Percentiles rank a stretch among this genome's conserved stretches.
Conservation (phyloP, 2,888 invertebrate species). For the Boloria euphrosyne region DNA sequence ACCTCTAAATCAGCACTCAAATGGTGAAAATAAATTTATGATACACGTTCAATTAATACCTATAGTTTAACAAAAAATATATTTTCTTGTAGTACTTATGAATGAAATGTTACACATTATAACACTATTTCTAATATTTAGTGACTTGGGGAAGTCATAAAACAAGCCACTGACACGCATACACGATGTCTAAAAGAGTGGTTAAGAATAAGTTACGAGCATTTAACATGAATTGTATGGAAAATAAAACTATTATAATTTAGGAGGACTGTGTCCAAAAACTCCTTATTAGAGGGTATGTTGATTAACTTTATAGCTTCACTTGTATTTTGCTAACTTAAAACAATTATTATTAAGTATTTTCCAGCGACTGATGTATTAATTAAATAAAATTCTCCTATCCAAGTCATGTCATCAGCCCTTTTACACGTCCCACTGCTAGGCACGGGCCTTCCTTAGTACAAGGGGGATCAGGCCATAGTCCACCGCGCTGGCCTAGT, state of each 20-base stretch:
- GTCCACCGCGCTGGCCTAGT: too few species aligned
- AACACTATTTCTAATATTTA: conserved; percentile 34
- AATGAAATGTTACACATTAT: conserved; percentile 29
- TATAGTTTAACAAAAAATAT: conserved; percentile 6
- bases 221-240: conserved; percentile 35
- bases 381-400: too few species aligned
- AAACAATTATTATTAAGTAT: too few species aligned
- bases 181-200: conserved; percentile 34
- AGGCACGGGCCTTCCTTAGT: too few species aligned
- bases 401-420: too few species aligned
- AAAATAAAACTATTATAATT: conserved; percentile 11
- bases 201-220: conserved; percentile 35
- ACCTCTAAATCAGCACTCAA: too few species aligned
- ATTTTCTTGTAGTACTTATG: conserved; percentile 1
- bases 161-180: conserved; percentile 35
- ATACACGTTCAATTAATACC: background rate
- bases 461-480: too few species aligned
- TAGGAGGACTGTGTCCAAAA: background rate
- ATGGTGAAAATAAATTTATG: background rate
- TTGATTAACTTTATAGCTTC: conserved; percentile 4
- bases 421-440: too few species aligned
- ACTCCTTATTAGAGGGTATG: too few species aligned
- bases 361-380: too few species aligned
- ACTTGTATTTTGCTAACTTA: background rate
- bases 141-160: conserved; percentile 23